Evolutionary conservation across 2,113 vertebrate genomes (phyloP), one percentile per base, ranked within the genome.

Genomic region (Cromileptes altivelis): DNA sequence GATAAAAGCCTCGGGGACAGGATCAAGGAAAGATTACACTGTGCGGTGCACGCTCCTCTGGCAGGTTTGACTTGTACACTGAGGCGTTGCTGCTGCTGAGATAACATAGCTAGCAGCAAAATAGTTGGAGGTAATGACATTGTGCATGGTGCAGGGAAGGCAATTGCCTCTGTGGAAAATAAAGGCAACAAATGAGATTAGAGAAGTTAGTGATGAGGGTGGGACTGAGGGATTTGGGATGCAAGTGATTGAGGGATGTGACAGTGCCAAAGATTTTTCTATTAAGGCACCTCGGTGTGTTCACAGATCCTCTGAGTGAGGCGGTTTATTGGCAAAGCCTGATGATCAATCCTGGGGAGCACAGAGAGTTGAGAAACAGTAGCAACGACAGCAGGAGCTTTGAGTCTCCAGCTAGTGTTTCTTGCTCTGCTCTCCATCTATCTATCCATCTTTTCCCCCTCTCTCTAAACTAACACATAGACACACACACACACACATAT

Each of bases 111-210:
- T 77, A 13, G 57, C 72, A 74, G 91, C 78, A 49, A 76, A 89
- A 49, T 69, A 75, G 85, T 70, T 71, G 75, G 81, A 75, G 82
- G 82, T 89, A 86, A 86, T 88, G 83, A 79, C 75, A 71, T 75
- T 69, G 82, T 60, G 81, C 42, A 25, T 21, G 75, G 82, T 49
- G 73, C 74, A 76, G 72, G 74, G 52, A 74, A 80, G 85, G 79
- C 75, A 85, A 73, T 75, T 73, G 76, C 80, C 82, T 88, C 81
- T 33, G 90, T 85, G 84, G 80, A 88, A 85, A 89, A 89, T 78
- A 81, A 81, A 91, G 79, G 75, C 85, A 86, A 89, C 87, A 93
- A 93, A 93, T 85, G 72, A 88, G 89, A 89, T 91, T 90, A 91
- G 85, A 90, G 86, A 80, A 81, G 82, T 87, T 82, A 25, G 92